Base-by-base conservation (phyloP, 2,888 invertebrate genomes). In the Drosophila planitibia region DNA sequence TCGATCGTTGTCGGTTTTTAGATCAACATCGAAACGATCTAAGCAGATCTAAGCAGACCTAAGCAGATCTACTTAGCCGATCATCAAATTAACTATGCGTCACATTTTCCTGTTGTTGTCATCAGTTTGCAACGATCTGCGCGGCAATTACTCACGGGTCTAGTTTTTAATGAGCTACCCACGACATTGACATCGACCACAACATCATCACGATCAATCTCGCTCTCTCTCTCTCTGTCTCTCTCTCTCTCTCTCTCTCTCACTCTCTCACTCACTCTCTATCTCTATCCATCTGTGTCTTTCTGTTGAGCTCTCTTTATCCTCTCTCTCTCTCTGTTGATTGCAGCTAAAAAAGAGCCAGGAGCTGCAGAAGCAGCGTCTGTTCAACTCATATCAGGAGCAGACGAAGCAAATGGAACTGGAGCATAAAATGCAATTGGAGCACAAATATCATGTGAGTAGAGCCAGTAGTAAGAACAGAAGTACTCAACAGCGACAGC, bases 321-420 rank as follows among this genome's bases (percentile, higher is more conserved):
- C n/a, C n/a, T 49, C 30, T 33, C 16, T 25, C n/a, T 62, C 12
- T 41, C 16, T 39, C 1, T 37, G 30, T 37, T 51, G 53, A 22
- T 81, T 96, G 91, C 96, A 98, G 97, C 95, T 98, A 93, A 98
- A 98, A 95, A 97, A 98, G 94, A 97, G 97, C 93, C 98, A 98
- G 94, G 97, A 98, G 94, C 94, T 98, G 91, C 98, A 98, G 93
- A 98, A 98, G 92, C 97, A 98, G 94, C 96, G 97, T 91, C 95
- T 98, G 85, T 95, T 97, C 92, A 97, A 98, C 94, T 97, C 97
- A 93, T 98, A 97, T 94, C 97, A 98, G 93, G 97, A 97, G 91
- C 97, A 98, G 93, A 96, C 97, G 91, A 97, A 98, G 93, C 97
- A 98, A 94, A 95, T 98, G 75, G 97, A 97, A 82, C 96, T 97